These are phyloP conservation scores for Musca domestica DNA, from an alignment of 1,140 invertebrate genomes.

Conservation along the genomic window DNA sequence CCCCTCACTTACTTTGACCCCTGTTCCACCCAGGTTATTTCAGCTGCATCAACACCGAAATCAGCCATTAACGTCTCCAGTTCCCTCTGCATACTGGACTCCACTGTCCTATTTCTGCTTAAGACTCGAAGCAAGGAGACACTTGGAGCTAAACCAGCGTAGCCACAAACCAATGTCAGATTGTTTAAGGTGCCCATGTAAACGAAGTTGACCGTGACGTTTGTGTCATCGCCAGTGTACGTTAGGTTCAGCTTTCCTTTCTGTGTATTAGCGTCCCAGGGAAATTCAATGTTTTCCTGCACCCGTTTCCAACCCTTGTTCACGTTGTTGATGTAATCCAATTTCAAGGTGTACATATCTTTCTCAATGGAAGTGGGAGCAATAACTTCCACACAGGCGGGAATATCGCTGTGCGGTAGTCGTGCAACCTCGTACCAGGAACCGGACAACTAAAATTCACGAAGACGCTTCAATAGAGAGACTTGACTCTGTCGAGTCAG, in stretches of 20 bases:
- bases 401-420: background rate
- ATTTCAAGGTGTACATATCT: background rate
- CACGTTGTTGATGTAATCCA: constrained; percentile 12
- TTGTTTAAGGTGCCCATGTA: background rate
- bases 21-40: constrained; percentile 2
- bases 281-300: background rate
- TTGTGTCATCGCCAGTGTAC: background rate
- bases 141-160: background rate
- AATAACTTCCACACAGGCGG: background rate
- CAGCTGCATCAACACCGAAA: background rate
- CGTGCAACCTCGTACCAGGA: constrained; percentile 10
- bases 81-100: background rate
- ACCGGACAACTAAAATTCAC: constrained; percentile 9
- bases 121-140: background rate
- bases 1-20: background rate
- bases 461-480: too few relatives aligned
- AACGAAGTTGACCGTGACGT: background rate
- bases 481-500: too few relatives aligned
- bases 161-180: background rate
- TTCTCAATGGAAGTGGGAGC: background rate
- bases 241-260: background rate
- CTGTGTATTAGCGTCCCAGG: background rate
- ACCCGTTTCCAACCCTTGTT: background rate
- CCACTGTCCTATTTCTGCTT: background rate
- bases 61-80: background rate